A percentile compares a stretch with the other conserved stretches of the same genome.
Conservation (phyloP, 2,797 vertebrate genomes). For the Diplodus sargus region DNA sequence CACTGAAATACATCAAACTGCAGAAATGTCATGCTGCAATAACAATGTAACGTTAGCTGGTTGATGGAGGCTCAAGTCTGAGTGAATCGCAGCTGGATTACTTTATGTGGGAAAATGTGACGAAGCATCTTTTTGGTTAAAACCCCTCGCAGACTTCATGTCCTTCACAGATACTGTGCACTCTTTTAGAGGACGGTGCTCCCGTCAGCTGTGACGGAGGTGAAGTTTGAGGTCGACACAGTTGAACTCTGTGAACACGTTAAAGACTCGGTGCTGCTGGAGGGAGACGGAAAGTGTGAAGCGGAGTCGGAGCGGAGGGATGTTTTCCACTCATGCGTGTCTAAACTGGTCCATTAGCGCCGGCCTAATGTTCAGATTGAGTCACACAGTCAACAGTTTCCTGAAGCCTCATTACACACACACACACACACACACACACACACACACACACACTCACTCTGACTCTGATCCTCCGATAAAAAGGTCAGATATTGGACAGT, state of each 20-base stretch:
- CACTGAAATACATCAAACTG: no score
- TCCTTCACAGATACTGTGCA: neutral
- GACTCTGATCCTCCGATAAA: conserved; percentile 33
- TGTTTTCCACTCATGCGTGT: conserved; percentile 51
- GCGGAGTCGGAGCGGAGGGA: neutral
- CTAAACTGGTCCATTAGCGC: conserved; percentile 60
- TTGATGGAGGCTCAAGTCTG: no score
- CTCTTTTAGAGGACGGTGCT: neutral
- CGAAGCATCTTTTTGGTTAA: neutral
- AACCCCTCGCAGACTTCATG: neutral
- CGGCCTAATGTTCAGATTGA: conserved; percentile 52
- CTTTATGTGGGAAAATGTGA: no score
- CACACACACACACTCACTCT: conserved; percentile 18
- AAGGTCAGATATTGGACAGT: conserved; percentile 59
- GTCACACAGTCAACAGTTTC: conserved; percentile 45
- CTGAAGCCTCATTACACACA: conserved; percentile 42
- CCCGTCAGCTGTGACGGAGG: neutral
- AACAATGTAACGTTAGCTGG: no score
- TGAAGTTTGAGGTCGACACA: conserved; percentile 1
- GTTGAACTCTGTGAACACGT: neutral
- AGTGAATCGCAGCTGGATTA: no score
- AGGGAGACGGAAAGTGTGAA: neutral
- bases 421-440: conserved; percentile 25
- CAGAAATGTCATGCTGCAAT: no score
- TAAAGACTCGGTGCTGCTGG: neutral